These are phyloP conservation scores for Phymanthus crucifer DNA, from an alignment of 92 coral and sea anemone genomes.

Conservation along the genomic window DNA sequence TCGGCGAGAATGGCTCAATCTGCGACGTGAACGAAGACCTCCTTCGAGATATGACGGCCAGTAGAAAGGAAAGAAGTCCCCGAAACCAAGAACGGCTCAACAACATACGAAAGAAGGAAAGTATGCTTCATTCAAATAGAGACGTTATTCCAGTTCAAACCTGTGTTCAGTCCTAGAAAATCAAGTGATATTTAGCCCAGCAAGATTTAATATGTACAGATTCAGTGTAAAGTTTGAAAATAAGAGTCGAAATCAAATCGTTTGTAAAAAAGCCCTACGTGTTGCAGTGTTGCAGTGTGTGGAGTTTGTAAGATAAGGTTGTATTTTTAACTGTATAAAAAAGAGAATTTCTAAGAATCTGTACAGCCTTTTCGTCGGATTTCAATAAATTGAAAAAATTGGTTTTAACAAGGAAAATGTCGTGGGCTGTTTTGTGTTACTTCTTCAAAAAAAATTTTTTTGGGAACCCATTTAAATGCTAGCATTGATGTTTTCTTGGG, in stretches of 20 bases:
- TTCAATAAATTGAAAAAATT: slow-evolving; percentile 62
- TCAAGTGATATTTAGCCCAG: slow-evolving; percentile 24
- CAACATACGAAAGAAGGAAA: slow-evolving; percentile 63
- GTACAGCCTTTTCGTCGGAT: slow-evolving; percentile 82
- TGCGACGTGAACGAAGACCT: slow-evolving; percentile 69
- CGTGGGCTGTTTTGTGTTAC: slow-evolving; percentile 23
- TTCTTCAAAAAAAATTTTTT: not conserved
- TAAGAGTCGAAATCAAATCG: slow-evolving; percentile 54
- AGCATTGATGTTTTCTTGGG: not conserved
- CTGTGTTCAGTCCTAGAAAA: slow-evolving; percentile 68
- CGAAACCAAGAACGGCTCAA: slow-evolving; percentile 54
- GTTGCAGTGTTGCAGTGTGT: slow-evolving; percentile 24
- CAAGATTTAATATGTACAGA: slow-evolving; percentile 44
- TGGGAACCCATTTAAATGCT: not conserved
- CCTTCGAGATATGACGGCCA: slow-evolving; percentile 57
- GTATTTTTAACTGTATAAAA: slow-evolving; percentile 90
- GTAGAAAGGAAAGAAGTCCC: slow-evolving; percentile 51
- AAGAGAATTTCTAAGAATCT: slow-evolving; percentile 83
- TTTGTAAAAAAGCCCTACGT: slow-evolving; percentile 55
- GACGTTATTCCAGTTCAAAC: slow-evolving; percentile 77
- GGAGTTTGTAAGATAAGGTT: slow-evolving; percentile 84
- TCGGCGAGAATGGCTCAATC: slow-evolving; percentile 98
- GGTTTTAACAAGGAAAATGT: slow-evolving; percentile 34
- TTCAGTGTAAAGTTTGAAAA: slow-evolving; percentile 71
- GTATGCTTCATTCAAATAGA: slow-evolving; percentile 59